Percentiles rank a stretch among this genome's conserved stretches.
These are phyloP conservation scores for Sciurus vulgaris DNA, from an alignment of 2,797 vertebrate species.

Conservation along the genomic window DNA sequence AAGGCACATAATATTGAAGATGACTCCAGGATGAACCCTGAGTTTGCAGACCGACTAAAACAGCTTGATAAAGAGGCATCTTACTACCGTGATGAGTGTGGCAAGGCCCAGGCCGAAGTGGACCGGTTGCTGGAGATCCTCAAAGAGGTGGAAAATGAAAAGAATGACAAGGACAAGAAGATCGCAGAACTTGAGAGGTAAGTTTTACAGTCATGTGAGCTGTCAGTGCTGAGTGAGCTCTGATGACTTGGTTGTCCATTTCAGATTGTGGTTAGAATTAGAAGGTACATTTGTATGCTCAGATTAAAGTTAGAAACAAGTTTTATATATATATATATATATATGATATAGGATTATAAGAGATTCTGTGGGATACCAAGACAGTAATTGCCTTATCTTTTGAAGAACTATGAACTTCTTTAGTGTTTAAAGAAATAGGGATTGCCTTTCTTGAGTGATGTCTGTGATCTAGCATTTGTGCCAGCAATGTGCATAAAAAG, in stretches of 20 bases:
- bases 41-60: constrained; percentile 94
- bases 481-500: not conserved
- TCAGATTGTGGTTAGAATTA: not conserved
- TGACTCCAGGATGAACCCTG: constrained; percentile 91
- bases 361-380: not conserved
- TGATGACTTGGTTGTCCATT: not conserved
- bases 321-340: accelerated
- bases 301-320: not conserved
- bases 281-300: not conserved
- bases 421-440: constrained; percentile 11
- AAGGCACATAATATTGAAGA: constrained; percentile 94
- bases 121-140: constrained; percentile 95
- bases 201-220: constrained; percentile 16
- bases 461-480: not conserved
- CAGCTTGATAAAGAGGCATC: constrained; percentile 96
- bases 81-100: constrained; percentile 95
- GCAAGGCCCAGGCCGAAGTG: constrained; percentile 95
- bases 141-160: constrained; percentile 94
- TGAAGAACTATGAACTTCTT: not conserved
- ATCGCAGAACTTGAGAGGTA: constrained; percentile 97
- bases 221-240: not conserved
- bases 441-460: constrained; percentile 31
- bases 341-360: not conserved
- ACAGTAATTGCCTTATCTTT: not conserved
- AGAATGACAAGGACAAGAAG: constrained; percentile 95